Evolutionary conservation across 2,888 invertebrate genomes (phyloP).

Genomic region (Colletes collaris): DNA sequence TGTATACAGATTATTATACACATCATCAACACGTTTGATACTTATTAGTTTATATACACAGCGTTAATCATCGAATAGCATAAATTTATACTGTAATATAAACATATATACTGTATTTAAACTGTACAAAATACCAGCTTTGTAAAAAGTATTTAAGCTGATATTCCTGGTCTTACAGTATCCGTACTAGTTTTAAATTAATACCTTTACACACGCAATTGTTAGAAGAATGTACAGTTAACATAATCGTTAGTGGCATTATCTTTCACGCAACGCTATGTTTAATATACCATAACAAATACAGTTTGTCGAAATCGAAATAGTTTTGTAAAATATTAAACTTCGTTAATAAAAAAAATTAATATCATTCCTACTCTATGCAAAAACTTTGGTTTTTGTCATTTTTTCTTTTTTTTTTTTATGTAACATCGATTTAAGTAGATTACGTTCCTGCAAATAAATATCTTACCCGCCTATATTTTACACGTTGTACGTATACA

Average conservation of each 20-base stretch:
- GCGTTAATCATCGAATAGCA: slow-evolving; percentile 6
- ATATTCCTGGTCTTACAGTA: slow-evolving; percentile 20
- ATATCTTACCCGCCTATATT: slow-evolving; percentile 26
- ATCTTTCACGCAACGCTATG: slow-evolving; percentile 22
- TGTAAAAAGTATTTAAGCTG: slow-evolving; percentile 55
- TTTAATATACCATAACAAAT: slow-evolving; percentile 31
- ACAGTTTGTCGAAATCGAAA: slow-evolving; percentile 16
- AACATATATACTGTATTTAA: slow-evolving; percentile 18
- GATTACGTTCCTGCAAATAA: slow-evolving; percentile 12
- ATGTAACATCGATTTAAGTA: slow-evolving; percentile 33
- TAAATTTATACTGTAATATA: slow-evolving; percentile 8
- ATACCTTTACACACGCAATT: slow-evolving; percentile 31
- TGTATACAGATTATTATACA: slow-evolving; percentile 43
- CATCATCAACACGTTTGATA: slow-evolving; percentile 19
- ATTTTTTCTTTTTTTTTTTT: slow-evolving; percentile 25
- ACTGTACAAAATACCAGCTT: slow-evolving; percentile 47
- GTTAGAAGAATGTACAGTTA: slow-evolving; percentile 46
- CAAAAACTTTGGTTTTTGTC: slow-evolving; percentile 59
- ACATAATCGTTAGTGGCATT: slow-evolving; percentile 8
- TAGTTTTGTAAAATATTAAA: slow-evolving; percentile 37
- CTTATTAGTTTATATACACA: slow-evolving; percentile 27
- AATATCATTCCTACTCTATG: slow-evolving; percentile 44
- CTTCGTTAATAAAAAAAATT: slow-evolving; percentile 47
- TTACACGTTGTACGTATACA: slow-evolving; percentile 33
- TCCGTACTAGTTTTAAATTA: slow-evolving; percentile 49